Evolutionary conservation across 2,888 invertebrate genomes (phyloP), one percentile per base, ranked within the genome.

Genomic region (Coremacera marginata): DNA sequence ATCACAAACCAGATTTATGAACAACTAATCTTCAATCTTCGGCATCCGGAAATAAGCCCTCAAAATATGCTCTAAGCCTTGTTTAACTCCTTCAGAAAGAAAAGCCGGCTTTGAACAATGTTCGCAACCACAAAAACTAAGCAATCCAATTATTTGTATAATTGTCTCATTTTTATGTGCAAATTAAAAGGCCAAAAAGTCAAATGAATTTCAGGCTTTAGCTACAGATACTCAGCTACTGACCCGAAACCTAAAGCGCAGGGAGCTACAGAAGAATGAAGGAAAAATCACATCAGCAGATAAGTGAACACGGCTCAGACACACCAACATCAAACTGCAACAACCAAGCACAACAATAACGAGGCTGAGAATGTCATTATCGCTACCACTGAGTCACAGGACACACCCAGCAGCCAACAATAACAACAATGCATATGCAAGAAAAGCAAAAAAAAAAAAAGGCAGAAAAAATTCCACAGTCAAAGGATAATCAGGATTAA

Each of bases 401-500:
- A 70, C 70, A 60, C 51, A 31, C 27, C 52, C 57, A 77, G 67
- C 27, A 65, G 57, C 51, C 77, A 75, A 57, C 67, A 71, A 77
- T 78, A 79, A 71, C 80, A 79, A 44, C 52, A 74, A 55, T 52
- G 25, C 34, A 34, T 72, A 65, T 74, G 74, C 67, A 65, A 31
- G 67, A 27, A 44, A 19, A 68, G 44, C 44, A 65, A 27, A 22
- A 19, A 67, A 37, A 19, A 49, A 34, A 49, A 51, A 44, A 72
- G 52, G 51, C 63, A 60, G 57, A 31, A 83, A 83, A 84, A 74
- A 84, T 84, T 86, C 79, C 81, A 85, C 85, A 88, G 88, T 87
- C 87, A 86, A 85, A 84, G 87, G 89, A 88, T 88, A 88, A 88
- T 88, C 88, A 83, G 88, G 85, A 85, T 89, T 88, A 88, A 85